Evolutionary conservation across 1,140 invertebrate genomes (phyloP).

Genomic region (Coptotermes formosanus): DNA sequence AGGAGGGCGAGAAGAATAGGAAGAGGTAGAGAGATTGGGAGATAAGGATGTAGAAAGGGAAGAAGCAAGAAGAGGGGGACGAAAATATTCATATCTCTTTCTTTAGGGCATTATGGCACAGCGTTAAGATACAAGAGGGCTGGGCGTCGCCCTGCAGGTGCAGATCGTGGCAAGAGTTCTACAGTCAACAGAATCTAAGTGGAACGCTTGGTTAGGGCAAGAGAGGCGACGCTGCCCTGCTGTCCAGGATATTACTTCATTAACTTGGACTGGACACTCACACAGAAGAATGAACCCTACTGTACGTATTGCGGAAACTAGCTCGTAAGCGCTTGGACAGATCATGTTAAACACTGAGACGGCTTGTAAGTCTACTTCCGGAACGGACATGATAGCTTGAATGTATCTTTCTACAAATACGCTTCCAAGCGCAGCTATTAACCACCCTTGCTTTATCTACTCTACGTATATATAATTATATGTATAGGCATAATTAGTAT

Average conservation of each 20-base stretch:
- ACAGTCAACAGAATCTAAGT: not conserved
- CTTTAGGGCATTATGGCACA: too few relatives aligned
- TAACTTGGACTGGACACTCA: not conserved
- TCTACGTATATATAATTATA: too few relatives aligned
- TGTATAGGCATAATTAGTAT: too few relatives aligned
- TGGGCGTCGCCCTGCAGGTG: too few relatives aligned
- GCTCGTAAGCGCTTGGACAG: not conserved
- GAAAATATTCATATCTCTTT: too few relatives aligned
- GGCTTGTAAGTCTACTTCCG: too few relatives aligned
- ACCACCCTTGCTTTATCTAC: too few relatives aligned
- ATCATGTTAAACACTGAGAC: not conserved
- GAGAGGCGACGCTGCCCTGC: not conserved
- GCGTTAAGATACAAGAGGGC: too few relatives aligned
- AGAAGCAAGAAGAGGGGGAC: not conserved
- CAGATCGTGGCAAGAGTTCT: not conserved
- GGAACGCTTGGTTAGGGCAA: not conserved
- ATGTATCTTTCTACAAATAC: too few relatives aligned
- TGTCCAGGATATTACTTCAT: not conserved
- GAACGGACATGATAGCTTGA: too few relatives aligned
- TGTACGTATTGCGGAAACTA: not conserved
- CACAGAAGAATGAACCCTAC: not conserved
- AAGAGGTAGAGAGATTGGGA: not conserved
- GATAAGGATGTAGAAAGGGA: not conserved
- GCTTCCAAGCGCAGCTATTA: too few relatives aligned
- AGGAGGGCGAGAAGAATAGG: not conserved